Conservation (phyloP, 2,888 invertebrate species). For the Steromphala cineraria region DNA sequence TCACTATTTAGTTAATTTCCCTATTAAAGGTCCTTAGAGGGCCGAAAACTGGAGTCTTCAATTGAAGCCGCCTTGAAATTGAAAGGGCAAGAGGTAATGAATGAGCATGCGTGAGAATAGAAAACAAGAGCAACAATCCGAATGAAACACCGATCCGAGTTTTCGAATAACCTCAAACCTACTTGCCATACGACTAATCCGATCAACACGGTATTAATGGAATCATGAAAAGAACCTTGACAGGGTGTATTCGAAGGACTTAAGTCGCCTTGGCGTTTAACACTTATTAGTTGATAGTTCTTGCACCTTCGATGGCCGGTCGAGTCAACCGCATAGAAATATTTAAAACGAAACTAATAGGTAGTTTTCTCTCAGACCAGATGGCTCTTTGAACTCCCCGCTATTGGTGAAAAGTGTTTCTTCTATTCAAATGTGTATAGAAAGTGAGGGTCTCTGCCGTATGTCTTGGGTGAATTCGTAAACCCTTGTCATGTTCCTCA, state of each 20-base stretch:
- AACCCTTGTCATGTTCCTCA: not conserved
- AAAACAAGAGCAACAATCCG: not conserved
- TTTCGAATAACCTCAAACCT: not conserved
- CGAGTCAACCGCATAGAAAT: not conserved
- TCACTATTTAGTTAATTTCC: constrained; percentile 1
- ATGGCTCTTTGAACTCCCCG: constrained; percentile 13
- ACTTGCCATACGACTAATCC: constrained; percentile 3
- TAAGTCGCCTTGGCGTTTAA: constrained; percentile 15
- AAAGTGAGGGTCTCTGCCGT: not conserved
- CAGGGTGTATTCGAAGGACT: not conserved
- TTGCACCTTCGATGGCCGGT: not conserved
- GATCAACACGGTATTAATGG: constrained; percentile 10
- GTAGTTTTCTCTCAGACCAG: not conserved
- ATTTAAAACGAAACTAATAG: constrained; percentile 2
- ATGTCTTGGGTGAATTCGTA: not conserved
- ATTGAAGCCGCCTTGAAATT: constrained; percentile 1
- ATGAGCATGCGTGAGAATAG: not conserved
- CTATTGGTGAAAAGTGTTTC: not conserved
- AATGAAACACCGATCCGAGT: not conserved
- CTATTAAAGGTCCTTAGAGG: not conserved
- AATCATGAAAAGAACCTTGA: constrained; percentile 2
- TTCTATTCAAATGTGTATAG: not conserved
- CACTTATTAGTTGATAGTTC: not conserved
- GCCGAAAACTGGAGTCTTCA: constrained; percentile 8
- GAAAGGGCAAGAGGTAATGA: constrained; percentile 4